Evolutionary conservation across 2,797 vertebrate genomes (phyloP).

Genomic region (Lacerta viridis): DNA sequence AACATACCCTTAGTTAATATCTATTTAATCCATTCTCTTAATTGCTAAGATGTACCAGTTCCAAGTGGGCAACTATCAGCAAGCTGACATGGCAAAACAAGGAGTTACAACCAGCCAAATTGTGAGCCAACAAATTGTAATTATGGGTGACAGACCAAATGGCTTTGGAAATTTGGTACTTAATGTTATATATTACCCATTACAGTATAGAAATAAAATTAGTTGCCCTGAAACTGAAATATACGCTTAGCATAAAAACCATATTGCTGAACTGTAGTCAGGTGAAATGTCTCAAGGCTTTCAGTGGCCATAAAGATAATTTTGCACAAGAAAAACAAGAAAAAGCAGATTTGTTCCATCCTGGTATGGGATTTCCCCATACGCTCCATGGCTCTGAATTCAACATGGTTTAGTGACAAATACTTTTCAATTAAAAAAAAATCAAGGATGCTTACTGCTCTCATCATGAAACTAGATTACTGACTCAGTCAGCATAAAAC

Average conservation of each 20-base stretch:
- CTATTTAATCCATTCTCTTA: not conserved
- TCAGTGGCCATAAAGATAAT: not conserved
- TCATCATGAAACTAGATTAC: not conserved
- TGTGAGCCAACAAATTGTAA: slow-evolving; percentile 15
- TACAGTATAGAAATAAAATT: slow-evolving; percentile 18
- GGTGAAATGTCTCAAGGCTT: not conserved
- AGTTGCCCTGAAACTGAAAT: slow-evolving; percentile 7
- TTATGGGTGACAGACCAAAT: slow-evolving; percentile 17
- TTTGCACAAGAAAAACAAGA: not conserved
- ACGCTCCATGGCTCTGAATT: not conserved
- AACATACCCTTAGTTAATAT: not conserved
- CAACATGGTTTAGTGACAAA: not conserved
- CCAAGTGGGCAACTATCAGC: not conserved
- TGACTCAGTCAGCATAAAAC: not conserved
- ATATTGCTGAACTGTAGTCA: not conserved
- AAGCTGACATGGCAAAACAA: slow-evolving; percentile 15
- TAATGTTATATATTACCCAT: not conserved
- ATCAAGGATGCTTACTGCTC: not conserved
- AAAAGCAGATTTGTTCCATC: not conserved
- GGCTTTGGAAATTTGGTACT: slow-evolving; percentile 27
- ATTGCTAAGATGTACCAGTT: not conserved
- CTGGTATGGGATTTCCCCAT: not conserved
- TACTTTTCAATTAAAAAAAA: not conserved
- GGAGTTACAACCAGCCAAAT: not conserved
- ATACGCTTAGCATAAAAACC: slow-evolving; percentile 14